A percentile compares a stretch with the other conserved stretches of the same genome.
phyloP scores from a whole-genome alignment of 2,113 vertebrate genomes.

The Zapus hudsonius region DNA sequence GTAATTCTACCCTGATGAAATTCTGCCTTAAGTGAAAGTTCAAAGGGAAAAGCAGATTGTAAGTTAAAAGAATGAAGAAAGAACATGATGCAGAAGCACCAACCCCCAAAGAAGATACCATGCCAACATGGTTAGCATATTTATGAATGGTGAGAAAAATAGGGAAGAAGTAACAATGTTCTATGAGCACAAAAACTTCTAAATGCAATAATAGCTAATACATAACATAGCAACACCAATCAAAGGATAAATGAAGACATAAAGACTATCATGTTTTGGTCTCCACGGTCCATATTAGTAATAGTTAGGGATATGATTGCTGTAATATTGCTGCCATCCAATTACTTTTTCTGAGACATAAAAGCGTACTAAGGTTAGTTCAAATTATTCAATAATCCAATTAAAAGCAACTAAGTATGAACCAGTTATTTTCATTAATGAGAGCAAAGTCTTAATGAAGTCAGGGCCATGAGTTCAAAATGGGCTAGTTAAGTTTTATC shows the following conservation, averaged over 20 bases:
- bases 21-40: conserved; percentile 39
- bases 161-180: neutral
- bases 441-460: conserved; percentile 17
- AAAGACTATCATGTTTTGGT: neutral
- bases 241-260: neutral
- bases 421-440: neutral
- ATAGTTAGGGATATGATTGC: neutral
- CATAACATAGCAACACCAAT: neutral
- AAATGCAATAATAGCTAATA: neutral
- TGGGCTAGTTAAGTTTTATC: neutral
- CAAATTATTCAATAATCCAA: conserved; percentile 21
- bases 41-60: conserved; percentile 22
- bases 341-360: neutral
- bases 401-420: conserved; percentile 1
- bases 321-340: neutral
- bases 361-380: neutral
- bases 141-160: conserved; percentile 6
- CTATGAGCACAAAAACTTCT: neutral
- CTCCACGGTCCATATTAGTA: neutral
- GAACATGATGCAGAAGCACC: conserved; percentile 7
- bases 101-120: neutral
- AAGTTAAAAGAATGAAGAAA: neutral
- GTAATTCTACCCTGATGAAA: conserved; percentile 28
- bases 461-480: neutral
- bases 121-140: conserved; percentile 26